Base-by-base conservation (phyloP, 1,140 invertebrate species). In the Arctopsyche grandis region DNA sequence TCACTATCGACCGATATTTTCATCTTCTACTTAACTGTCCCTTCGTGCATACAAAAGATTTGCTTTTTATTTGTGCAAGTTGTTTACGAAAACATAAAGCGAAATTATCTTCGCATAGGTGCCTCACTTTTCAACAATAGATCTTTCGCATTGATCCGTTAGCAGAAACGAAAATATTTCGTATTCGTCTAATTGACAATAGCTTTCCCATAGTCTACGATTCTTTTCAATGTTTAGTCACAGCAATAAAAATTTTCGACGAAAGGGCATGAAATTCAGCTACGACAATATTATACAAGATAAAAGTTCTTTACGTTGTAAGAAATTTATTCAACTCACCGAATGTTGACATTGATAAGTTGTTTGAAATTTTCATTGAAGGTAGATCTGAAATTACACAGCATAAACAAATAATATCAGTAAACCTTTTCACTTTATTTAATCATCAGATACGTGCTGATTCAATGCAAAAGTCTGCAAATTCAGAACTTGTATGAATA, bases 1-100 rank as follows among this genome's bases (percentile, higher is more conserved):
- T 66, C 63, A 70, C 69, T 10, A 16, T 46, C 12, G 69, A 48
- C 69, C 69, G 69, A 73, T 73, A 46, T 46, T 73, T 73, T 73
- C 43, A 43, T 73, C 46, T 73, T 46, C 63, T 66, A 1, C 16
- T 69, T 26, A 29, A 43, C 21, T 73, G 29, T 38, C 29, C 29
- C 29, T 7, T 1, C 29, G 29, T 7, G 29, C 7, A 7, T 7
- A 38, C 29, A 38, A 38, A 5, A n/a, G 9, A 70, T 52, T 19
- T 38, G 29, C 48, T 52, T 52, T 52, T 60, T 60, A 21, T 60
- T 60, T 60, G 56, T 52, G 12, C 16, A 19, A 60, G 3, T 19
- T 19, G 29, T 60, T 60, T 16, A 9, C 3, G 21, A 60, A 21
- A 60, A 19, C 16, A 60, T 19, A 1, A 21, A 19, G 16, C 9